Conservation (phyloP, 1,140 invertebrate genomes). For the Brachionus paranguensis region DNA sequence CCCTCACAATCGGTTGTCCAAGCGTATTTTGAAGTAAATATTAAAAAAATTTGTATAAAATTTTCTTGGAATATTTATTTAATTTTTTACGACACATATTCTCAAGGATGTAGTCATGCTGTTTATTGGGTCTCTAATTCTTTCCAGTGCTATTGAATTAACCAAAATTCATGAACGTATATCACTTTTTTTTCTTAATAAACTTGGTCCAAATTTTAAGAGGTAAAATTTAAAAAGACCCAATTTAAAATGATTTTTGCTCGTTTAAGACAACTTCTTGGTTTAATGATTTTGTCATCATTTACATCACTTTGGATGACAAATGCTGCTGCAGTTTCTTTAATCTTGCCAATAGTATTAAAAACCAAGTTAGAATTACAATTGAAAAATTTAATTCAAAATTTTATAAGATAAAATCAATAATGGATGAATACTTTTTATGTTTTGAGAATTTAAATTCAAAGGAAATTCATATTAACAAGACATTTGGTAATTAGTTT, state of each 20-base stretch:
- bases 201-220: neutral
- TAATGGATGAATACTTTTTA: neutral
- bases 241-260: neutral
- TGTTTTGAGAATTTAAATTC: neutral
- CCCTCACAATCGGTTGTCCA: neutral
- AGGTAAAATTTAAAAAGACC: neutral
- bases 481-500: neutral
- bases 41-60: no score
- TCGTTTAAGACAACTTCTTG: slow-evolving; percentile 39
- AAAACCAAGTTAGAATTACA: slow-evolving; percentile 43
- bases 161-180: neutral
- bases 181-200: neutral
- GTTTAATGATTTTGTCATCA: slow-evolving; percentile 54
- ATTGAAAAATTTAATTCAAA: neutral
- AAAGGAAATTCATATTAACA: neutral
- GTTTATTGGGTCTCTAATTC: slow-evolving; percentile 58
- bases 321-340: slow-evolving; percentile 55
- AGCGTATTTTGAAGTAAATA: neutral
- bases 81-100: neutral
- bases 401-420: slow-evolving; percentile 19
- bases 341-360: slow-evolving; percentile 54
- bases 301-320: slow-evolving; percentile 57
- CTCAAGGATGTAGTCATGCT: slow-evolving; percentile 72
- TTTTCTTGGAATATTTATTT: neutral
- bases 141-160: neutral